A percentile compares a stretch with the other conserved stretches of the same genome.
phyloP scores from a whole-genome alignment of 2,113 vertebrate genomes.

The Cavia porcellus region DNA sequence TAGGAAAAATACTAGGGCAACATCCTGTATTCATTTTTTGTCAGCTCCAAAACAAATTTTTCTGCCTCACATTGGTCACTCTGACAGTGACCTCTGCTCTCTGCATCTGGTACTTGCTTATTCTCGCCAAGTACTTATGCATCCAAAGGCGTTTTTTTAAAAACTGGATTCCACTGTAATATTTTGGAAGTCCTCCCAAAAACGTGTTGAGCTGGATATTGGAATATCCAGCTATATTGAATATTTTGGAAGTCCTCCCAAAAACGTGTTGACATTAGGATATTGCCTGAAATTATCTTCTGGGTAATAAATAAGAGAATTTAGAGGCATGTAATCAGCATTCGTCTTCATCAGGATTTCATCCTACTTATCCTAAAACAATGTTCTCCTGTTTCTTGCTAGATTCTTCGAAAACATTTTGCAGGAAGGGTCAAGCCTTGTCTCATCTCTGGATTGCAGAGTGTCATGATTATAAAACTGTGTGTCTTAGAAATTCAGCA shows the following conservation, averaged over 20 bases:
- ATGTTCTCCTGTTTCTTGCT: background rate
- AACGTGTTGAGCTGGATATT: background rate
- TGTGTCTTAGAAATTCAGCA: background rate
- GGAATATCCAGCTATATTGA: too few species aligned
- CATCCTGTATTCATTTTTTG: background rate
- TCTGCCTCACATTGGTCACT: background rate
- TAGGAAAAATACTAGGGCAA: background rate
- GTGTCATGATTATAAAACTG: background rate
- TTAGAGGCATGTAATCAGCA: background rate
- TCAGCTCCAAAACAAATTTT: background rate
- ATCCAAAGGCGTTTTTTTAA: background rate
- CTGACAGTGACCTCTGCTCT: background rate
- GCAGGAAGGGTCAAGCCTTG: background rate
- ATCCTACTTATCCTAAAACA: background rate
- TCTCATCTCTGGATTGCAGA: background rate
- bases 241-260: too few species aligned
- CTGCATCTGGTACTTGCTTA: background rate
- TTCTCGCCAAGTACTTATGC: background rate
- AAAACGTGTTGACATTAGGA: too few species aligned
- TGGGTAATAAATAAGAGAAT: background rate
- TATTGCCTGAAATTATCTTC: background rate
- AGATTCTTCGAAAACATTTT: background rate
- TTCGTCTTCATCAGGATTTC: background rate
- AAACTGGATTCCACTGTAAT: background rate
- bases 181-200: background rate